Evolutionary conservation across 1,140 invertebrate genomes (phyloP).

Genomic region (Lucilia cuprina): DNA sequence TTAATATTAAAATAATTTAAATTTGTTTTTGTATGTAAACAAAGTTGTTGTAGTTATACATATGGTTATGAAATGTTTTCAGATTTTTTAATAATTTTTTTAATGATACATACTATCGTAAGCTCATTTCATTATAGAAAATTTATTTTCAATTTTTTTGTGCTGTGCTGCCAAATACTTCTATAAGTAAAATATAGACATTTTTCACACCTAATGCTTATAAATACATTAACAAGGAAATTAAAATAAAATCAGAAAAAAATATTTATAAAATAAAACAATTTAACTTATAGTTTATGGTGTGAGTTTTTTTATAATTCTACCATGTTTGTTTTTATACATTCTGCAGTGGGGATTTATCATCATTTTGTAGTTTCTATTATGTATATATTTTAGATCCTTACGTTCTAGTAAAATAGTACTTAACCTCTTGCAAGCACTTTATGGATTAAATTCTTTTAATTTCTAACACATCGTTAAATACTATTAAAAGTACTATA

Average conservation of each 20-base stretch:
- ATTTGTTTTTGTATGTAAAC: too few relatives aligned
- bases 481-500: too few relatives aligned
- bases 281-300: not conserved
- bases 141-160: not conserved
- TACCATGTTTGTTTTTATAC: not conserved
- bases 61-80: not conserved
- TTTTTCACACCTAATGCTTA: slow-evolving; percentile 28
- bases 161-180: not conserved
- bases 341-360: too few relatives aligned
- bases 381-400: too few relatives aligned
- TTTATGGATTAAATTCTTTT: too few relatives aligned
- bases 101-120: not conserved
- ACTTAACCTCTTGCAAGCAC: too few relatives aligned
- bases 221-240: slow-evolving; percentile 28
- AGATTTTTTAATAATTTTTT: not conserved
- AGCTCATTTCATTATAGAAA: not conserved
- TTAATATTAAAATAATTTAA: too few relatives aligned
- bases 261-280: slow-evolving; percentile 19
- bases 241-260: slow-evolving; percentile 19
- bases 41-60: too few relatives aligned
- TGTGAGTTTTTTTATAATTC: not conserved
- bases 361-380: too few relatives aligned
- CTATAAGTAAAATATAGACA: not conserved
- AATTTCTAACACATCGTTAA: too few relatives aligned
- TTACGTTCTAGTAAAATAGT: too few relatives aligned